A percentile compares a stretch with the other conserved stretches of the same genome.
Evolutionary conservation across 1,140 invertebrate species (phyloP).

Genomic region (Dufourea novaeangliae): DNA sequence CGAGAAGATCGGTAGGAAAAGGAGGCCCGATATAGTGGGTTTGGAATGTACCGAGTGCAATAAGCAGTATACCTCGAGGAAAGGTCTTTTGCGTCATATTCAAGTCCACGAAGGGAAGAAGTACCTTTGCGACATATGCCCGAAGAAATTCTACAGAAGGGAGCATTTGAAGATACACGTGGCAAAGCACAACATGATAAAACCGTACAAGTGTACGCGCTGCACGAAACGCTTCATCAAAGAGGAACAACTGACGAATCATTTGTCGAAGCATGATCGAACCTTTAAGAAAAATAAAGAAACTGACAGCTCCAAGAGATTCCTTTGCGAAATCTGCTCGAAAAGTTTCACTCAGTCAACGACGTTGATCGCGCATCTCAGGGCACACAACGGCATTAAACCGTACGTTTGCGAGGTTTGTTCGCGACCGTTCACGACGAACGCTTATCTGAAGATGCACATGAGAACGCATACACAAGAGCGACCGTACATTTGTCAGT

Average conservation of each 20-base stretch:
- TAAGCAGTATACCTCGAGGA: slow-evolving; percentile 85
- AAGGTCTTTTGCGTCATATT: slow-evolving; percentile 83
- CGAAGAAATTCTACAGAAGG: slow-evolving; percentile 86
- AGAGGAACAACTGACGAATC: slow-evolving; percentile 80
- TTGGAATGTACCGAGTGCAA: slow-evolving; percentile 83
- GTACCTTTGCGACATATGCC: slow-evolving; percentile 85
- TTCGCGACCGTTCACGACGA: slow-evolving; percentile 82
- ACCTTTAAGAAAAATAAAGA: slow-evolving; percentile 84
- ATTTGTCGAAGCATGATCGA: slow-evolving; percentile 83
- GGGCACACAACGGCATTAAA: slow-evolving; percentile 86
- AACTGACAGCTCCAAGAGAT: slow-evolving; percentile 86
- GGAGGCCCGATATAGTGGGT: slow-evolving; percentile 79
- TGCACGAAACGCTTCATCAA: slow-evolving; percentile 81
- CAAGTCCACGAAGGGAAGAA: slow-evolving; percentile 86
- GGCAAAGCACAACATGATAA: slow-evolving; percentile 81
- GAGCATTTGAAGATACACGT: slow-evolving; percentile 83
- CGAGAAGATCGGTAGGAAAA: slow-evolving; percentile 74
- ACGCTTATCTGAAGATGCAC: slow-evolving; percentile 80
- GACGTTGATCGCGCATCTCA: slow-evolving; percentile 79
- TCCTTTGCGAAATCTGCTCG: slow-evolving; percentile 86
- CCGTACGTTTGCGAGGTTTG: slow-evolving; percentile 87
- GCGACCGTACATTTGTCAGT: slow-evolving; percentile 83
- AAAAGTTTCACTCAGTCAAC: slow-evolving; percentile 83
- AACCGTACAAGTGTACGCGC: slow-evolving; percentile 79
- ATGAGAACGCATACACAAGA: slow-evolving; percentile 84